Percentiles rank a stretch among this genome's conserved stretches.
These are phyloP conservation scores for Sclerurus mexicanus DNA, from an alignment of 2,113 vertebrate species.

Conservation along the genomic window DNA sequence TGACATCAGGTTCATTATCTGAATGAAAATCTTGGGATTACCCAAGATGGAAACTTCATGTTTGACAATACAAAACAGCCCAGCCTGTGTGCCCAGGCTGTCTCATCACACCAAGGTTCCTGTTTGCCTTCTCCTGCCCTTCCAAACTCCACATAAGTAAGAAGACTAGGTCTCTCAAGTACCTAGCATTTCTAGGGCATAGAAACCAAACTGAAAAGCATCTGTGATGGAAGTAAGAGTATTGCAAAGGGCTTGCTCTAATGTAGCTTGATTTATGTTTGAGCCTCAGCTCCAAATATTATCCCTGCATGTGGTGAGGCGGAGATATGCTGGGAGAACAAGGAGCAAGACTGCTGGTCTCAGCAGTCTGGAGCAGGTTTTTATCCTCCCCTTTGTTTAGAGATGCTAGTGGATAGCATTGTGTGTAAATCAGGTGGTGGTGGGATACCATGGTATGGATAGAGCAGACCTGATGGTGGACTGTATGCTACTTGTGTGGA, in stretches of 20 bases:
- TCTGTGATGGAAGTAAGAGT: not conserved
- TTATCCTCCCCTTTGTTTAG: not conserved
- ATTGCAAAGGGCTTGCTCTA: not conserved
- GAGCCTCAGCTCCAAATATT: not conserved
- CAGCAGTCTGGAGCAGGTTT: not conserved
- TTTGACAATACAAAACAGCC: not conserved
- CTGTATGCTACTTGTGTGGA: not conserved
- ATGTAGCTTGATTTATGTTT: not conserved
- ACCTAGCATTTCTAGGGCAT: not conserved
- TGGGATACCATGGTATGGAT: not conserved
- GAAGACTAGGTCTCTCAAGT: not conserved
- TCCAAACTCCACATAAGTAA: not conserved
- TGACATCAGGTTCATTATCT: not conserved
- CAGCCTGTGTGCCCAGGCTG: fast-evolving
- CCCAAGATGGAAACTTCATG: not conserved
- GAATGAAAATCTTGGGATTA: not conserved
- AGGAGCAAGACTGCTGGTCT: not conserved
- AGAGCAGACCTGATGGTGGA: not conserved
- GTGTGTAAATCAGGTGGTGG: not conserved
- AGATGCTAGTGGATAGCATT: not conserved
- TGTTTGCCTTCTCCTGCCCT: not conserved
- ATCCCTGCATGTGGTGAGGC: fast-evolving
- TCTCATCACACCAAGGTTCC: not conserved
- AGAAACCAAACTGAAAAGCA: not conserved
- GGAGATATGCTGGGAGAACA: not conserved